Conservation (phyloP, 2,797 vertebrate species). For the Catamblyrhynchus diadema region DNA sequence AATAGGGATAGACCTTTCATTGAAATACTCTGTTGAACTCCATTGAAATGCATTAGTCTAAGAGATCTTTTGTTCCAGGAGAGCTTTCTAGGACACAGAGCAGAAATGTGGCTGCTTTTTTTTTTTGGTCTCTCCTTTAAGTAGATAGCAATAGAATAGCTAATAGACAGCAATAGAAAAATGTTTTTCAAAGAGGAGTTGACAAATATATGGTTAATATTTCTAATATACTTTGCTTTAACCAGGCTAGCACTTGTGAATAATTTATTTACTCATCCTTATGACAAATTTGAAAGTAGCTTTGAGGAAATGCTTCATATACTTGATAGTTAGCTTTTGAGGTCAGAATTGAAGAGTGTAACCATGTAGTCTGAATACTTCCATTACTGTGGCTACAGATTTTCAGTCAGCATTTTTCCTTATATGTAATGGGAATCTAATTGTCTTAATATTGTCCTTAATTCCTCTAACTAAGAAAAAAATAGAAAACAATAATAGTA, state of each 20-base stretch:
- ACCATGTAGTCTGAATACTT: background rate
- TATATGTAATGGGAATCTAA: background rate
- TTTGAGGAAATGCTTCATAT: background rate
- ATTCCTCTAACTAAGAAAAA: background rate
- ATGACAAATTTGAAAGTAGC: background rate
- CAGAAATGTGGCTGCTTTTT: rapidly evolving
- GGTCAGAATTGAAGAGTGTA: background rate
- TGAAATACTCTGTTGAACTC: slow-evolving; percentile 1
- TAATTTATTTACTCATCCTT: background rate
- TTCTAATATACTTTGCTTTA: background rate
- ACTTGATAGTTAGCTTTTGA: background rate
- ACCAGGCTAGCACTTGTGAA: background rate
- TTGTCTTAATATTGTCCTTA: background rate
- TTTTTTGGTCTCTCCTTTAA: background rate
- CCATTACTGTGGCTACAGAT: background rate
- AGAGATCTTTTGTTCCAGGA: background rate
- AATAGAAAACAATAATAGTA: background rate
- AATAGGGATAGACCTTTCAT: background rate
- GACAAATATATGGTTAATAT: background rate
- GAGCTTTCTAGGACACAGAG: background rate
- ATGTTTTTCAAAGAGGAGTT: background rate
- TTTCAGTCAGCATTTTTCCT: background rate
- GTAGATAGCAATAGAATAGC: background rate
- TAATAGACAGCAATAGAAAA: background rate
- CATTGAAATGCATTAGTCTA: background rate